Percentiles rank a stretch among this genome's conserved stretches.
These are phyloP conservation scores for Plodia interpunctella DNA, from an alignment of 1,140 invertebrate genomes.

Conservation along the genomic window DNA sequence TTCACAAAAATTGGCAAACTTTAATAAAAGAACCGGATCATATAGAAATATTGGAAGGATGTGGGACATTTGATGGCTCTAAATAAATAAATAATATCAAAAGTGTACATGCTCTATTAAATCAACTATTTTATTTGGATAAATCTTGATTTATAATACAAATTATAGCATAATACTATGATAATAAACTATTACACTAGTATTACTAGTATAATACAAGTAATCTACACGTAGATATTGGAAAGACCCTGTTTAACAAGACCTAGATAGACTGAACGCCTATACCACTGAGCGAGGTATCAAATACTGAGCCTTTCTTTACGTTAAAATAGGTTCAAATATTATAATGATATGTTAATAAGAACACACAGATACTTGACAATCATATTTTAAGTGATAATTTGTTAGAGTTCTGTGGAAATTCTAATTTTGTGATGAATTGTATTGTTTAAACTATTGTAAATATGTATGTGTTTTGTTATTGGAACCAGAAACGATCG, in stretches of 20 bases:
- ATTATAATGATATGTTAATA: not conserved
- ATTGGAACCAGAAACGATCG: not conserved
- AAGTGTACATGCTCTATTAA: conserved; percentile 16
- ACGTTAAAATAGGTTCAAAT: not conserved
- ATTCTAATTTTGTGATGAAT: no score
- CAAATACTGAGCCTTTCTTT: conserved; percentile 1
- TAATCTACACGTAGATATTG: conserved; percentile 51
- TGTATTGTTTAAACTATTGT: no score
- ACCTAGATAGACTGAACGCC: conserved; percentile 28
- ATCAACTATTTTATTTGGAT: conserved; percentile 58
- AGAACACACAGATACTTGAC: no score
- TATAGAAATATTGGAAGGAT: no score
- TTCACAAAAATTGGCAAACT: no score
- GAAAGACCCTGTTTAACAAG: conserved; percentile 59
- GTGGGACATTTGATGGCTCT: no score
- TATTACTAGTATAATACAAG: conserved; percentile 10
- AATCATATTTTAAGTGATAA: no score
- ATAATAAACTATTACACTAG: conserved; percentile 38
- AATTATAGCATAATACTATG: conserved; percentile 13
- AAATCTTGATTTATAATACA: conserved; percentile 25
- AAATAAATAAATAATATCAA: no score
- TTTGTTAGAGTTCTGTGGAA: no score
- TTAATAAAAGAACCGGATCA: no score
- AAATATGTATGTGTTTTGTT: no score
- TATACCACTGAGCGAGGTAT: conserved; percentile 50